Conservation (phyloP, 2,113 vertebrate genomes). For the Saguinus midas region DNA sequence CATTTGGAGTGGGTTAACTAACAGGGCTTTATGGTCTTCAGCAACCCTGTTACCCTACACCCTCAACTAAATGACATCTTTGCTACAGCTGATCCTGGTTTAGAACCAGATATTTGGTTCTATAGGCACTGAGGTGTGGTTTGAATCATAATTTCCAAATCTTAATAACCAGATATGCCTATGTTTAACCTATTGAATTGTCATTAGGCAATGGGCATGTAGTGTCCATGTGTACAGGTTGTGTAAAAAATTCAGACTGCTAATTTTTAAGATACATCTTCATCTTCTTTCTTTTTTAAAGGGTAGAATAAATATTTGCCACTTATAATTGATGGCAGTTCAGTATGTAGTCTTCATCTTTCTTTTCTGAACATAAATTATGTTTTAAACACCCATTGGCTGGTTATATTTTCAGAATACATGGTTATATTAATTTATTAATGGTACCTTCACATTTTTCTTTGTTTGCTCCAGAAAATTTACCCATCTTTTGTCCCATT, state of each 20-base stretch:
- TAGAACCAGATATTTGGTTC: neutral
- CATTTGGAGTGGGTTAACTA: neutral
- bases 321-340: constrained; percentile 62
- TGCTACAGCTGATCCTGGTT: neutral
- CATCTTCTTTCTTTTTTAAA: neutral
- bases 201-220: neutral
- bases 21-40: neutral
- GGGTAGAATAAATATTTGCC: constrained; percentile 71
- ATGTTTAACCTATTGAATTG: neutral
- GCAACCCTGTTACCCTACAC: neutral
- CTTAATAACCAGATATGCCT: neutral
- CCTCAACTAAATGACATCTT: neutral
- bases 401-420: constrained; percentile 18
- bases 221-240: neutral
- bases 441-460: constrained; percentile 78
- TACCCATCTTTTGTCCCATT: constrained; percentile 75
- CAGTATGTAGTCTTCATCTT: constrained; percentile 23
- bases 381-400: constrained; percentile 51
- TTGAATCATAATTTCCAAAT: neutral
- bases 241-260: neutral
- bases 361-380: constrained; percentile 26
- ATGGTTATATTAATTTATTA: constrained; percentile 63
- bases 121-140: neutral
- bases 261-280: neutral
- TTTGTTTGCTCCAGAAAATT: constrained; percentile 79